Conservation (phyloP, 2,797 vertebrate species). For the Huso huso region DNA sequence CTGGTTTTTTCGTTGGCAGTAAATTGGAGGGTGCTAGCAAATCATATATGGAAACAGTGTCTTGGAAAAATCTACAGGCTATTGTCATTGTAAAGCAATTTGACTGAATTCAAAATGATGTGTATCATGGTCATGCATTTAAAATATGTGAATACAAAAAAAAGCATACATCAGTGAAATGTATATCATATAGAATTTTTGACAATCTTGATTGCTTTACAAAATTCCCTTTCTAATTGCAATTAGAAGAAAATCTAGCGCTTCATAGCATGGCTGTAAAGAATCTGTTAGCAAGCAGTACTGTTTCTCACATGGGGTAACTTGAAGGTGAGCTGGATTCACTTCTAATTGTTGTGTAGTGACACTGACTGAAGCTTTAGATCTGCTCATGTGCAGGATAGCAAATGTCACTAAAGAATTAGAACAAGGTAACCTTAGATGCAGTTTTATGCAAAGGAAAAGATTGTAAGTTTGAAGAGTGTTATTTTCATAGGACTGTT, state of each 20-base stretch:
- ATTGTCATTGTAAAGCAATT: constrained; percentile 25
- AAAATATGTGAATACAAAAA: constrained; percentile 31
- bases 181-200: too few species aligned
- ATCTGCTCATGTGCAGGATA: constrained; percentile 31
- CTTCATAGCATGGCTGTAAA: neutral
- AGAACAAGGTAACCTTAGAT: constrained; percentile 34
- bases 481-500: constrained; percentile 57
- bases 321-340: constrained; percentile 37
- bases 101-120: constrained; percentile 5
- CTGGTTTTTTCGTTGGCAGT: constrained; percentile 40
- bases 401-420: constrained; percentile 31
- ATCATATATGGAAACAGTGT: constrained; percentile 30
- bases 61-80: constrained; percentile 31
- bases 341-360: constrained; percentile 38
- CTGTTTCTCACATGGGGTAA: neutral
- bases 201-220: too few species aligned
- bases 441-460: constrained; percentile 41
- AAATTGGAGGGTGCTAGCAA: constrained; percentile 44
- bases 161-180: constrained; percentile 15
- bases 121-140: constrained; percentile 23
- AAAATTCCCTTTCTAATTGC: neutral
- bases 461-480: constrained; percentile 41
- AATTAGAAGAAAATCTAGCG: neutral
- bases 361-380: constrained; percentile 51
- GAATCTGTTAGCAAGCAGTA: neutral